Conservation (phyloP, 2,888 invertebrate genomes). For the Gortyna flavago region DNA sequence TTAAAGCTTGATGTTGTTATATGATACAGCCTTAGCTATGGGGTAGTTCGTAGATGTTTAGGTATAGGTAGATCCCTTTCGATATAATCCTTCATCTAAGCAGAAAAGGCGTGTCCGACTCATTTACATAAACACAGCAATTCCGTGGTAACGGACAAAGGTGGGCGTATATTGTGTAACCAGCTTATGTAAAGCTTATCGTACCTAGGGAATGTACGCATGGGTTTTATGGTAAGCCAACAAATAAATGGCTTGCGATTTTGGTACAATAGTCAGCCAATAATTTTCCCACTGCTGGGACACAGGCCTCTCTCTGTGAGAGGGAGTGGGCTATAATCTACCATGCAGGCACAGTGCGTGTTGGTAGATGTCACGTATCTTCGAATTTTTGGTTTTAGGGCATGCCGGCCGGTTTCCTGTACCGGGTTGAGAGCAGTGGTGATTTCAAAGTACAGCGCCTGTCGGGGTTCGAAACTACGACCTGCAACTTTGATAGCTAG, state of each 20-base stretch:
- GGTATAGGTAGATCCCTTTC: not conserved
- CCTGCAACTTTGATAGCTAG: not conserved
- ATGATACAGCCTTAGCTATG: not conserved
- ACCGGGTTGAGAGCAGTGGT: not conserved
- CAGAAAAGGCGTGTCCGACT: conserved; percentile 47
- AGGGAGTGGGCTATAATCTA: not conserved
- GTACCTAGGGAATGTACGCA: conserved; percentile 58
- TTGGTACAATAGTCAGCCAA: not conserved
- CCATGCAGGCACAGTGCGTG: too few relatives aligned
- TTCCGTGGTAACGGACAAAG: conserved; percentile 65
- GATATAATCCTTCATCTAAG: conserved; percentile 33
- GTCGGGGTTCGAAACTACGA: not conserved
- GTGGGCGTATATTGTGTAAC: conserved; percentile 72
- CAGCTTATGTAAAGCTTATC: conserved; percentile 78
- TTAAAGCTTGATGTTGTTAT: not conserved
- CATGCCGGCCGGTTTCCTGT: not conserved
- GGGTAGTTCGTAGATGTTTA: not conserved
- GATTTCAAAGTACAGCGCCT: not conserved
- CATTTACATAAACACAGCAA: conserved; percentile 64
- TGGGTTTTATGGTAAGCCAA: conserved; percentile 31
- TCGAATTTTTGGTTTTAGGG: too few relatives aligned
- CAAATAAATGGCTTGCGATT: not conserved
- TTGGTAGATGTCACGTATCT: not conserved
- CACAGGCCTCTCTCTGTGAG: too few relatives aligned
- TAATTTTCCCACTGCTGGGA: not conserved